These are phyloP conservation scores for Shinisaurus crocodilurus DNA, from an alignment of 2,113 vertebrate species.

Conservation along the genomic window DNA sequence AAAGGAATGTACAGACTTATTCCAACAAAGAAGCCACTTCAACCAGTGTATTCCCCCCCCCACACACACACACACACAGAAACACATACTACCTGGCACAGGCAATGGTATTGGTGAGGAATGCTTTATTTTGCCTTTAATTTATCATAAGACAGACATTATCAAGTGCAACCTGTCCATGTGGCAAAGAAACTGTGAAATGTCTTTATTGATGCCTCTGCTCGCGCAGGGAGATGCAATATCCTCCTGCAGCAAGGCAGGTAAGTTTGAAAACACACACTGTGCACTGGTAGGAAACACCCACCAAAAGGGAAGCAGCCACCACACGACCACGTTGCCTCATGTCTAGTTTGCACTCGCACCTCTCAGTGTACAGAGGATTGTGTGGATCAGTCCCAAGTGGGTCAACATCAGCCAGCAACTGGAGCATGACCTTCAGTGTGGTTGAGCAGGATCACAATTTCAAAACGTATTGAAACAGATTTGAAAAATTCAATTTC, in stretches of 20 bases:
- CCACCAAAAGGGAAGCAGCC: background rate
- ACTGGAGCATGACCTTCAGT: background rate
- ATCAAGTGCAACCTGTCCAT: background rate
- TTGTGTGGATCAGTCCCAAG: background rate
- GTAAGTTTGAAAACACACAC: background rate
- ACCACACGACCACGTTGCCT: background rate
- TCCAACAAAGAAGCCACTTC: background rate
- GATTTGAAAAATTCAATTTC: constrained; percentile 8
- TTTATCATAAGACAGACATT: background rate
- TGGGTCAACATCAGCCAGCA: background rate
- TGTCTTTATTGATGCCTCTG: background rate
- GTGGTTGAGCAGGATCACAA: background rate
- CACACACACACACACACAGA: background rate
- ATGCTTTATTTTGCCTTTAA: background rate
- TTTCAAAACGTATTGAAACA: background rate
- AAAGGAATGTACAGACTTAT: background rate
- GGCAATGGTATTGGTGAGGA: background rate
- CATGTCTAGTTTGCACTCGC: background rate
- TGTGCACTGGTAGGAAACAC: background rate
- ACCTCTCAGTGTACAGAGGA: background rate
- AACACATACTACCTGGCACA: background rate
- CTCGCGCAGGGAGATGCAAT: background rate
- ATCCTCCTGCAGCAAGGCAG: background rate
- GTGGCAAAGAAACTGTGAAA: background rate
- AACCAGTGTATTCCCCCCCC: no score